Evolutionary conservation across 2,797 vertebrate species (phyloP), one percentile per base, ranked within the genome.

Genomic region (Hippocampus kuda): DNA sequence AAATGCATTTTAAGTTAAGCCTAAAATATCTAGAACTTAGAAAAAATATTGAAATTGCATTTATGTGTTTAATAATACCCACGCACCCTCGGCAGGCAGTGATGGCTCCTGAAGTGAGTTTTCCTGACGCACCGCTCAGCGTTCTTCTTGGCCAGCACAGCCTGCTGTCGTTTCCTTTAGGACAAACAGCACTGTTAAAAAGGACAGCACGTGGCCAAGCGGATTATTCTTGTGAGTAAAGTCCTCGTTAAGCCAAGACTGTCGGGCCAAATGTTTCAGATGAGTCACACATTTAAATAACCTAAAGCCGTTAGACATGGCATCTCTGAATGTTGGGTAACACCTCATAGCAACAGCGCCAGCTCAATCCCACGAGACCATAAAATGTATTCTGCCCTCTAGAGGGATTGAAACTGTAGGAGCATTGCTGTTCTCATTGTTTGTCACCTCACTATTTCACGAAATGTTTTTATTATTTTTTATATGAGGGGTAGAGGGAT

Each of bases 151-250:
- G 90, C 89, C 30, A 88, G 67, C 0, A 82, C 56, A 7, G 80
- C 88, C 60, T 90, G 89, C 73, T 91, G 89, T 56, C 86, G 81
- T 75, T 91, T 91, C 84, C 92, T 69, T 92, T 70, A 26, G 34
- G 66, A 71, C 13, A 77, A 64, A 80, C 34, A 5, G 54, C 54
- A 12, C 24, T 11, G 1, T 26, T 27, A 57, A 44, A 44, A 44
- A 12, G 54, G 26, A 57, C 54, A 57, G 41, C 79, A 84, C 82
- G 72, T 71, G 79, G 74, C 4, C 68, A 65, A 80, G 72, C 53
- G 59, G 85, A 77, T 85, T 82, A 66, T 66, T 82, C 77, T 69
- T 62, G 68, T 73, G 67, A 81, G 65, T 63, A 68, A 38, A 59
- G 73, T 81, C 83, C 79, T 68, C 56, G 38, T 54, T 85, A 84